These are phyloP conservation scores for Oxystoma pomonae DNA, from an alignment of 2,888 invertebrate species.

Conservation along the genomic window DNA sequence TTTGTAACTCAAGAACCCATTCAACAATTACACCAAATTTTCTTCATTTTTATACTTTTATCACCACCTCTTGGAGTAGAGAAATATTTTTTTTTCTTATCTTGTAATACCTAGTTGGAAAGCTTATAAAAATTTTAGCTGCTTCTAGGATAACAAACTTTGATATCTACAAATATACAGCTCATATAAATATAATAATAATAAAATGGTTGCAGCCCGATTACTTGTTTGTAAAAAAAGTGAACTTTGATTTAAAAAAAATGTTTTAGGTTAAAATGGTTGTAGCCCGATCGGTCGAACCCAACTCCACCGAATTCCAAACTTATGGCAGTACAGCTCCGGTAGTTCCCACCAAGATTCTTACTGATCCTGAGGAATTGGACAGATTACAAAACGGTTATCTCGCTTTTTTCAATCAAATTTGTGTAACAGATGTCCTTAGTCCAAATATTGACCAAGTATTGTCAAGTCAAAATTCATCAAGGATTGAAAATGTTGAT, in stretches of 20 bases:
- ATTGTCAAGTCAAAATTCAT: not conserved
- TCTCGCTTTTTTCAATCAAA: constrained; percentile 39
- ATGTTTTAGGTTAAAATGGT: constrained; percentile 70
- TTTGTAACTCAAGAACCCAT: no score
- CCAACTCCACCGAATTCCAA: constrained; percentile 69
- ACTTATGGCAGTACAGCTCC: constrained; percentile 73
- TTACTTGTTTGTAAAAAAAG: no score
- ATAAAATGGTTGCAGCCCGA: no score
- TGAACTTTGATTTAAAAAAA: not conserved
- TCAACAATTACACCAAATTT: no score
- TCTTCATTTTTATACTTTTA: no score
- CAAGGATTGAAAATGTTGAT: not conserved
- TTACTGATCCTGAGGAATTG: constrained; percentile 87
- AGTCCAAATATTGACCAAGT: not conserved
- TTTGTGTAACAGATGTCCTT: not conserved
- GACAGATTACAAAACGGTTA: constrained; percentile 78
- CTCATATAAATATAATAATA: no score
- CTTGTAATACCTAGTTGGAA: no score
- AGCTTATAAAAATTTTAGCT: not conserved
- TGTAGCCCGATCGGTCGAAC: constrained; percentile 89
- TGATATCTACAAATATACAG: not conserved
- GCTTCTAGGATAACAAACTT: not conserved
- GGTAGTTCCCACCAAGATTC: constrained; percentile 86
- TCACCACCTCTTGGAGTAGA: no score
- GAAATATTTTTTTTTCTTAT: no score